These are phyloP conservation scores for Pelochelys cantorii DNA, from an alignment of 2,797 vertebrate genomes.

Conservation along the genomic window DNA sequence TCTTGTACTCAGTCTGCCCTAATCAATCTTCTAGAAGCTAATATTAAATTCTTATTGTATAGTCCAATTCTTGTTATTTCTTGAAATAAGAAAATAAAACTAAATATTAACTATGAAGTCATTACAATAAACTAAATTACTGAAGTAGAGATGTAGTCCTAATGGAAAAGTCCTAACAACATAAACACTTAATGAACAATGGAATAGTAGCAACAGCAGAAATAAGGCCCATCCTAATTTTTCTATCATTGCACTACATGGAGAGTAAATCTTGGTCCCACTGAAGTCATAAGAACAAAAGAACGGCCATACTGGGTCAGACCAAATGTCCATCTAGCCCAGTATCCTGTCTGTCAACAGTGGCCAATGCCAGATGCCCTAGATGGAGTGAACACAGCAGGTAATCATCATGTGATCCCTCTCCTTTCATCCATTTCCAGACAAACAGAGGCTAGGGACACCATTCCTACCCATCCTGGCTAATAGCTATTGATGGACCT, in stretches of 20 bases:
- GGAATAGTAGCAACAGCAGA: not conserved
- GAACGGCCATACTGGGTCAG: too few species aligned
- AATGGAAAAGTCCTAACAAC: not conserved
- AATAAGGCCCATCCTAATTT: not conserved
- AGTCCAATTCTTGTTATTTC: not conserved
- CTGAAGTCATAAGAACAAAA: not conserved
- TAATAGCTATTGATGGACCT: too few species aligned
- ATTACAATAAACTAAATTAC: constrained; percentile 21
- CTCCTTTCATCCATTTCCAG: too few species aligned
- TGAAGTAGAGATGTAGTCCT: not conserved
- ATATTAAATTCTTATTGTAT: constrained; percentile 38
- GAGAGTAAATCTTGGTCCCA: constrained; percentile 19
- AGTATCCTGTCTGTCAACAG: too few species aligned
- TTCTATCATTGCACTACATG: not conserved
- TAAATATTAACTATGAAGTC: constrained; percentile 19
- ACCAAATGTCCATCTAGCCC: too few species aligned
- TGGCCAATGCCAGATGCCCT: too few species aligned
- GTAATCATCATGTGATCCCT: too few species aligned
- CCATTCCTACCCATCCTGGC: too few species aligned
- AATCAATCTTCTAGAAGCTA: constrained; percentile 25
- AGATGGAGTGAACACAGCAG: too few species aligned
- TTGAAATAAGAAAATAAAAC: constrained; percentile 40
- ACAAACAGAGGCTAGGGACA: too few species aligned
- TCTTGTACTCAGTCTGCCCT: not conserved
- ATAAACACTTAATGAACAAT: not conserved